These are phyloP conservation scores for Todus mexicanus DNA, from an alignment of 2,797 vertebrate species.

Conservation along the genomic window DNA sequence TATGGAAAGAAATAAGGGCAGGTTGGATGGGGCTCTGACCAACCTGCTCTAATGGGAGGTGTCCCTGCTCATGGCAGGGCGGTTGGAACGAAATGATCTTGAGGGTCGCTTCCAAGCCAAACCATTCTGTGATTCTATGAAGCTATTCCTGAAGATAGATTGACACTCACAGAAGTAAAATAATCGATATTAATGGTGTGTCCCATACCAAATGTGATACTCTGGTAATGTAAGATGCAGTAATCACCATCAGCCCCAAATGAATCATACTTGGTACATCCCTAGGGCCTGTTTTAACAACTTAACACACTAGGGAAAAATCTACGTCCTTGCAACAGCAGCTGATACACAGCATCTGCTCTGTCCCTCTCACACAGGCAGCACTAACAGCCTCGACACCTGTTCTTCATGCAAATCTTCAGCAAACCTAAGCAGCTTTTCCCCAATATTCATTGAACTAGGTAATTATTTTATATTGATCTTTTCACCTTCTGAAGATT, in stretches of 20 bases:
- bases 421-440: not conserved
- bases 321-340: accelerated
- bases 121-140: not conserved
- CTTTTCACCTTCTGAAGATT: not conserved
- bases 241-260: not conserved
- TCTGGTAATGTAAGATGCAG: not conserved
- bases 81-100: not conserved
- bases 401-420: not conserved
- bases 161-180: not conserved
- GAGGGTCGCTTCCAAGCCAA: not conserved
- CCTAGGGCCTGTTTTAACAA: not conserved
- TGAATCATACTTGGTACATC: not conserved
- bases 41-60: not conserved
- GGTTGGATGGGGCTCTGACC: not conserved
- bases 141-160: not conserved
- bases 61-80: not conserved
- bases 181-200: not conserved
- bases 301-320: not conserved
- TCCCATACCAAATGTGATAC: not conserved
- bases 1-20: not conserved
- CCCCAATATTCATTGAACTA: not conserved
- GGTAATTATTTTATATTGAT: not conserved
- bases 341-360: not conserved
- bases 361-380: not conserved
- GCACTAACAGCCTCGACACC: not conserved